Evolutionary conservation across 2,113 vertebrate species (phyloP).

Genomic region (Thermophis baileyi): DNA sequence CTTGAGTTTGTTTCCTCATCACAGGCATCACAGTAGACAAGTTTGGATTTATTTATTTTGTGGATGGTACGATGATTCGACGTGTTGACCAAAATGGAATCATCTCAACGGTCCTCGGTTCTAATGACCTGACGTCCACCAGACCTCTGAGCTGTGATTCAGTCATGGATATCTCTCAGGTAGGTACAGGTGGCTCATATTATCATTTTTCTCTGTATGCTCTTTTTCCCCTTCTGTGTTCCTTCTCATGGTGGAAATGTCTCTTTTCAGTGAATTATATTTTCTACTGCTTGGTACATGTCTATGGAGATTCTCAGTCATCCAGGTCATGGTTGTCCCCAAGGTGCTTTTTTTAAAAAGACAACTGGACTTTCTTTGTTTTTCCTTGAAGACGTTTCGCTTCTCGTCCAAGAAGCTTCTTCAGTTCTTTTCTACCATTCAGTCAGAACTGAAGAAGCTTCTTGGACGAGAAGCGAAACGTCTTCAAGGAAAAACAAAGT

Average conservation of each 20-base stretch:
- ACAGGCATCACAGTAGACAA: constrained; percentile 96
- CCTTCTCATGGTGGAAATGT: not conserved
- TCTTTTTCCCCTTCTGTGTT: not conserved
- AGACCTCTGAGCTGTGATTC: constrained; percentile 96
- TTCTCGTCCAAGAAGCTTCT: too few species aligned
- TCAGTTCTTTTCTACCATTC: too few species aligned
- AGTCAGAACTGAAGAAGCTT: too few species aligned
- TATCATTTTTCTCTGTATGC: not conserved
- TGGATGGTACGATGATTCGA: constrained; percentile 97
- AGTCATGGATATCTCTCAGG: constrained; percentile 98
- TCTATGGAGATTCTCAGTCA: too few species aligned
- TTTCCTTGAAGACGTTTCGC: too few species aligned
- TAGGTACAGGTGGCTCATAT: constrained; percentile 34
- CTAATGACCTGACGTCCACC: constrained; percentile 95
- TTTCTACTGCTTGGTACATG: not conserved
- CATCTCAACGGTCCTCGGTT: constrained; percentile 94
- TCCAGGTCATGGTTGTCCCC: too few species aligned
- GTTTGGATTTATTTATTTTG: constrained; percentile 92
- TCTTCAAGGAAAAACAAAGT: too few species aligned
- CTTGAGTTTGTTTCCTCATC: not conserved
- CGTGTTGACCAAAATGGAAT: constrained; percentile 95
- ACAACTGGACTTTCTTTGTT: too few species aligned
- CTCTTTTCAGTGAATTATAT: not conserved
- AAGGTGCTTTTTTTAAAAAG: too few species aligned
- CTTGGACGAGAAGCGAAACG: too few species aligned